These are phyloP conservation scores for Melanocharis versteri DNA, from an alignment of 2,113 vertebrate genomes.

Conservation along the genomic window DNA sequence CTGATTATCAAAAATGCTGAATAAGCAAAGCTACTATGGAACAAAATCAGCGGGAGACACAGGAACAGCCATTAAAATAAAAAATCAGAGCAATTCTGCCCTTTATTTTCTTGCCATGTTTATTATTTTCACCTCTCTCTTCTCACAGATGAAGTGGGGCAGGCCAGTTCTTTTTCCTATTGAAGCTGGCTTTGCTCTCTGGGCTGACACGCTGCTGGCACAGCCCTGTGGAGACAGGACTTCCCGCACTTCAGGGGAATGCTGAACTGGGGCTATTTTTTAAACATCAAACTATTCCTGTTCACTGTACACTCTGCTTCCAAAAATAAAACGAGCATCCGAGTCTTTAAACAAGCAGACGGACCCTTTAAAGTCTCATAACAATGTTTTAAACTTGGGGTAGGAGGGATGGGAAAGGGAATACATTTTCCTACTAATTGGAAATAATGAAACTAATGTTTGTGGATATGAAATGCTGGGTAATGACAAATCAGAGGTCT, in stretches of 20 bases:
- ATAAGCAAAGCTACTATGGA: background rate
- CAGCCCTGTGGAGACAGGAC: slow-evolving; percentile 3
- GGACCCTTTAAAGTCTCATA: background rate
- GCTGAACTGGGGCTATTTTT: slow-evolving; percentile 30
- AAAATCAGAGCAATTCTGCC: background rate
- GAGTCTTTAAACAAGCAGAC: background rate
- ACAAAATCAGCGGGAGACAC: background rate
- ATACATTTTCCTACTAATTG: background rate
- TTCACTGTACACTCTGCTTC: background rate
- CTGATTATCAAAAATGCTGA: background rate
- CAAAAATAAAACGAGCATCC: slow-evolving; percentile 40
- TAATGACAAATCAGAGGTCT: slow-evolving; percentile 17
- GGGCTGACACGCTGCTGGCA: slow-evolving; percentile 10
- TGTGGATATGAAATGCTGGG: background rate
- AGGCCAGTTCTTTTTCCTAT: background rate
- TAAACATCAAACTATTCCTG: slow-evolving; percentile 45
- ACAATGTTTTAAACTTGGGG: slow-evolving; percentile 1
- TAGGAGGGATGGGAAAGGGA: background rate
- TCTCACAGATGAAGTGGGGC: background rate
- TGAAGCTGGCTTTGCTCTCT: background rate
- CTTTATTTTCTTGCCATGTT: background rate
- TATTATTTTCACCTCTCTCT: slow-evolving; percentile 31
- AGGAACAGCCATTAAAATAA: background rate
- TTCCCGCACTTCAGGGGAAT: slow-evolving; percentile 41
- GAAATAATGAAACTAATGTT: background rate